These are phyloP conservation scores for Nothobranchius furzeri DNA, from an alignment of 2,113 vertebrate genomes.

Conservation along the genomic window DNA sequence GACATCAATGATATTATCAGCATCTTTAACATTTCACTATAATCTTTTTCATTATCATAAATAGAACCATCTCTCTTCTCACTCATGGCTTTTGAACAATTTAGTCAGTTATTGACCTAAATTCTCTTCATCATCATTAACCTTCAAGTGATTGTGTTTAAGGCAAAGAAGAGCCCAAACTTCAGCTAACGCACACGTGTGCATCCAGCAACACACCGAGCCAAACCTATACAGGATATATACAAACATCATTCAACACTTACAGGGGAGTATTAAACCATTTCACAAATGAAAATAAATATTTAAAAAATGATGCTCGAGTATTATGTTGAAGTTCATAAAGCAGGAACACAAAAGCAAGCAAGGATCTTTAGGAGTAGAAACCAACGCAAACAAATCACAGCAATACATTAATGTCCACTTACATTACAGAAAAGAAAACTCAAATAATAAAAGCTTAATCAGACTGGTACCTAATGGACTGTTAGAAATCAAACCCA, in stretches of 20 bases:
- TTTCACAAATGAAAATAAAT: constrained; percentile 79
- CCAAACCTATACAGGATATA: constrained; percentile 76
- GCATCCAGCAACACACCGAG: constrained; percentile 70
- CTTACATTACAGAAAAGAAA: constrained; percentile 38
- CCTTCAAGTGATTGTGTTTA: constrained; percentile 62
- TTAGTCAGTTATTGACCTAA: constrained; percentile 48
- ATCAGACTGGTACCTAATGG: constrained; percentile 68
- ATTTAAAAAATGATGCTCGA: constrained; percentile 70
- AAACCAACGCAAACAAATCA: constrained; percentile 68
- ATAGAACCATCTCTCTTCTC: constrained; percentile 44
- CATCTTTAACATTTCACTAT: constrained; percentile 39
- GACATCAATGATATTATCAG: constrained; percentile 57
- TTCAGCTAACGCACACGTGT: constrained; percentile 55
- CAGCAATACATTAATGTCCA: constrained; percentile 60
- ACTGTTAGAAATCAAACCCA: constrained; percentile 41
- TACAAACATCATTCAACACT: constrained; percentile 74
- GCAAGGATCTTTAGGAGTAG: constrained; percentile 59
- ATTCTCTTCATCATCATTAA: constrained; percentile 30
- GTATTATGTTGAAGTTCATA: constrained; percentile 45
- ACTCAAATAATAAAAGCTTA: constrained; percentile 59
- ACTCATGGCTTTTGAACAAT: constrained; percentile 62
- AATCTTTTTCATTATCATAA: constrained; percentile 41
- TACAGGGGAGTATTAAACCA: constrained; percentile 71
- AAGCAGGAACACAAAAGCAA: constrained; percentile 72
- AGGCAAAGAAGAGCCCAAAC: constrained; percentile 70